Evolutionary conservation across 1,140 invertebrate genomes (phyloP).

Genomic region (Diprion similis): DNA sequence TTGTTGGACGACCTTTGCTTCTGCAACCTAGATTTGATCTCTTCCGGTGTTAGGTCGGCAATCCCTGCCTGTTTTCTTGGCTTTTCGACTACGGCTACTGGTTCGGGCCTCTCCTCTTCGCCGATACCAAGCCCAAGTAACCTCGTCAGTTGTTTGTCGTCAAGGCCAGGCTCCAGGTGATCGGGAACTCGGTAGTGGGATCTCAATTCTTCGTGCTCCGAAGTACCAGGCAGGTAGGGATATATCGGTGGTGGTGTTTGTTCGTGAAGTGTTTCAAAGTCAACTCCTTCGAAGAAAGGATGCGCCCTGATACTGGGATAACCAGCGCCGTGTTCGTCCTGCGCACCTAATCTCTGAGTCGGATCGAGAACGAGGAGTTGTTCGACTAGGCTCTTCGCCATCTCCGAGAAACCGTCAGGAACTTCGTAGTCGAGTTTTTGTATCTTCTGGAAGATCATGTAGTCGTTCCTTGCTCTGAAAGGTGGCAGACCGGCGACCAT

Average conservation of each 20-base stretch:
- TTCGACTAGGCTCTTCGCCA: conserved; percentile 87
- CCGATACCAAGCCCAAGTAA: conserved; percentile 75
- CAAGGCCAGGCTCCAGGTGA: conserved; percentile 84
- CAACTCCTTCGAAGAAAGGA: conserved; percentile 83
- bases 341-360: conserved; percentile 81
- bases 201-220: conserved; percentile 73
- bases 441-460: conserved; percentile 97
- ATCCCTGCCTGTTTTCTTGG: conserved; percentile 50
- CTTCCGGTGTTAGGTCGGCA: conserved; percentile 64
- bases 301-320: conserved; percentile 87
- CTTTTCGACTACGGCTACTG: conserved; percentile 38
- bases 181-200: conserved; percentile 73
- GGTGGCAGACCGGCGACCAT: conserved; percentile 94
- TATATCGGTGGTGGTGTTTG: conserved; percentile 84
- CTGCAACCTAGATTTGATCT: conserved; percentile 72
- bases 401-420: conserved; percentile 86
- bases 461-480: conserved; percentile 92
- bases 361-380: conserved; percentile 87
- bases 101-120: conserved; percentile 38
- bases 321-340: conserved; percentile 71
- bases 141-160: conserved; percentile 79
- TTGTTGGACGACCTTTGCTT: conserved; percentile 78
- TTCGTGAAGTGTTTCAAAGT: conserved; percentile 82
- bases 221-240: conserved; percentile 82
- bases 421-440: conserved; percentile 90